These are phyloP conservation scores for Trogon melanurus DNA, from an alignment of 2,113 vertebrate genomes.

Conservation along the genomic window DNA sequence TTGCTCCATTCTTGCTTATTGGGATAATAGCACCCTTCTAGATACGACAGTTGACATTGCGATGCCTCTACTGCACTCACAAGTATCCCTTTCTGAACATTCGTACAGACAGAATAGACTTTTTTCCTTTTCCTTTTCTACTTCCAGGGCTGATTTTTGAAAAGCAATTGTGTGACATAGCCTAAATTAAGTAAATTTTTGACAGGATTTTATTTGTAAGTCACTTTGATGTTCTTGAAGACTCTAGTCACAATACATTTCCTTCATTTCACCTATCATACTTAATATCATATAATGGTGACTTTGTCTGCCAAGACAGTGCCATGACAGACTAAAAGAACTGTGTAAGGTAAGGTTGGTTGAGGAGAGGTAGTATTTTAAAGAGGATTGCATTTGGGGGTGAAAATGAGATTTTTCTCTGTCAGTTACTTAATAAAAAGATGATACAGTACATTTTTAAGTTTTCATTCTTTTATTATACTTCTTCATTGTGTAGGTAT, in stretches of 20 bases:
- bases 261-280: not conserved
- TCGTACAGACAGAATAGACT: not conserved
- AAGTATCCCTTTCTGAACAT: not conserved
- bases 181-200: not conserved
- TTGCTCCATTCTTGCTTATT: not conserved
- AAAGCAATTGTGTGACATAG: not conserved
- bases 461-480: not conserved
- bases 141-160: not conserved
- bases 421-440: not conserved
- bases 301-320: not conserved
- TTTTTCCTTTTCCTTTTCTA: conserved; percentile 24
- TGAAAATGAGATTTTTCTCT: not conserved
- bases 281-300: not conserved
- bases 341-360: not conserved
- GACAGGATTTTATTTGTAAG: conserved; percentile 23
- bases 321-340: not conserved
- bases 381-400: not conserved
- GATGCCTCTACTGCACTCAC: not conserved
- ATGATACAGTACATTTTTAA: not conserved
- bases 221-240: not conserved
- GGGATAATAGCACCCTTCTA: conserved; percentile 22
- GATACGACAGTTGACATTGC: not conserved
- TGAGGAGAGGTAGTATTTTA: not conserved
- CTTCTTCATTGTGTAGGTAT: not conserved
- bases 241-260: not conserved